phyloP scores from a whole-genome alignment of 2,888 invertebrate genomes.

The Mayetiola destructor region DNA sequence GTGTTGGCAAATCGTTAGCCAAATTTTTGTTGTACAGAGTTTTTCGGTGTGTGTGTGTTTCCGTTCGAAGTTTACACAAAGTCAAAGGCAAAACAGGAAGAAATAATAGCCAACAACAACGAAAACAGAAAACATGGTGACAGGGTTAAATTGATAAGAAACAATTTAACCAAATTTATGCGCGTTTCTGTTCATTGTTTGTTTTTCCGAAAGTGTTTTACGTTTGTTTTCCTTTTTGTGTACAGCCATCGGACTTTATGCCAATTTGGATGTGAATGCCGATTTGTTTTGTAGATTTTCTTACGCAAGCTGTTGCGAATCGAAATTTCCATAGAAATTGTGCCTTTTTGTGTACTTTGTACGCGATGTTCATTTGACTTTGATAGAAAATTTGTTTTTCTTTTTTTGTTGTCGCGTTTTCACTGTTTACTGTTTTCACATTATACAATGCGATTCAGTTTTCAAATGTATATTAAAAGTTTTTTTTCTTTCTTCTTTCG shows the following conservation, averaged over 20 bases:
- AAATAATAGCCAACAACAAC: not conserved
- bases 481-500: not conserved
- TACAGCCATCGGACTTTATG: constrained; percentile 2
- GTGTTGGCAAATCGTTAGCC: not conserved
- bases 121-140: constrained; percentile 6
- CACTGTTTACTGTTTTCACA: not conserved
- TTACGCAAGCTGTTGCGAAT: constrained; percentile 8
- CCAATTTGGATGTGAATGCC: constrained; percentile 2
- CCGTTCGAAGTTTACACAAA: no score
- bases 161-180: constrained; percentile 7
- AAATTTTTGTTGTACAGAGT: no score
- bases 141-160: constrained; percentile 13
- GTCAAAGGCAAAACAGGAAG: no score
- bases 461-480: no score
- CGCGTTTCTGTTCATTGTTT: constrained; percentile 10
- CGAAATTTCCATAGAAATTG: no score
- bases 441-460: not conserved
- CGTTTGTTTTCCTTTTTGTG: constrained; percentile 5
- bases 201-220: constrained; percentile 7
- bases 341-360: no score
- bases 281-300: not conserved
- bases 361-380: constrained; percentile 2
- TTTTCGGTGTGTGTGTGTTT: no score
- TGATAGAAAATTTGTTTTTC: not conserved
- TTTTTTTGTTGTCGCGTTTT: no score